phyloP scores from a whole-genome alignment of 2,888 invertebrate species.

The Hyposoter didymator region DNA sequence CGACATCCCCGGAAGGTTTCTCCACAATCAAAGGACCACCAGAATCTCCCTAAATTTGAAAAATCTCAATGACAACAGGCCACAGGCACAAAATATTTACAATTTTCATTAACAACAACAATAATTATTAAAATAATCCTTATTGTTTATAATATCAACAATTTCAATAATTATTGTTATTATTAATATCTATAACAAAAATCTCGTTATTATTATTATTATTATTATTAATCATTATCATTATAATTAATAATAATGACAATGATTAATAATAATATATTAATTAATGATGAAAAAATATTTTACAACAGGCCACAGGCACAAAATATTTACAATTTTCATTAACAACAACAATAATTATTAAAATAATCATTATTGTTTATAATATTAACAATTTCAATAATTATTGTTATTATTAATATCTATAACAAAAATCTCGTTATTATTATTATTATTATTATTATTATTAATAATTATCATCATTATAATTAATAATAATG shows the following conservation, averaged over 20 bases:
- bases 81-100: too few species aligned
- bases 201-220: too few species aligned
- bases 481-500: neutral
- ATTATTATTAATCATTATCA: neutral
- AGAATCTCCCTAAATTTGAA: slow-evolving; percentile 85
- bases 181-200: too few species aligned
- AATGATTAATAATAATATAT: too few species aligned
- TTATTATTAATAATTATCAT: too few species aligned
- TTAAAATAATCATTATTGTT: too few species aligned
- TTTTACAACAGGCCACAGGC: neutral
- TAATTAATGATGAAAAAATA: too few species aligned
- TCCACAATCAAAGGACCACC: slow-evolving; percentile 85
- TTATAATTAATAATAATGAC: neutral
- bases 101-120: neutral
- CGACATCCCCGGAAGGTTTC: slow-evolving; percentile 86
- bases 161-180: too few species aligned
- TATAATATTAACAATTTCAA: too few species aligned
- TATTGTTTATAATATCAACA: too few species aligned
- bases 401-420: too few species aligned
- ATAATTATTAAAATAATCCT: neutral
- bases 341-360: neutral
- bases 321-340: neutral
- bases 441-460: neutral
- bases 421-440: too few species aligned
- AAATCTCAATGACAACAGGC: neutral